Base-by-base conservation (phyloP, 2,888 invertebrate genomes). In the Drosophila niveifrons region DNA sequence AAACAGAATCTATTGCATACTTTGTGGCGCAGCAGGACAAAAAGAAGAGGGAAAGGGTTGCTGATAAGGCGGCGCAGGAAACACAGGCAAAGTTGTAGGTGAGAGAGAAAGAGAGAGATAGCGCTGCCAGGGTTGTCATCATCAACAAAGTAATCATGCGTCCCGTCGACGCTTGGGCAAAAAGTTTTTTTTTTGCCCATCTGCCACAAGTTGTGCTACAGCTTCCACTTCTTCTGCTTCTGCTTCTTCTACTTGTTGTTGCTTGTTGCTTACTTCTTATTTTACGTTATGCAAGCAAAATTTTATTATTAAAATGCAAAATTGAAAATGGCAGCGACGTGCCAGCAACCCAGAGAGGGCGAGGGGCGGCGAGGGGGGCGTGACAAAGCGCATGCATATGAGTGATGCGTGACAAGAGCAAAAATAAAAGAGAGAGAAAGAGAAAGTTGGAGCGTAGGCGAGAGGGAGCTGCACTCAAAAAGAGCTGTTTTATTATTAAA, bases 291-390 rank as follows among this genome's bases (percentile, higher is more conserved):
- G 71, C 68, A 48, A 66, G 66, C 88, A 88, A 82, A 88, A 89
- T 88, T 85, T 85, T 84, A 89, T 89, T 84, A 84, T 84, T 84
- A 84, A 89, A 84, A 89, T 84, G 89, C 89, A 84, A 88, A 84
- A 89, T 89, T 84, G 84, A 89, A 84, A 89, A 79, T 71, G 82
- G 86, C 65, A 72, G 76, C 72, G 80, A 83, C 89, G 89, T 80
- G 87, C 71, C 51, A 57, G 44, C 57, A 50, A 34, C 48, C 50
- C 43, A 13, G 41, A 43, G 39, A 39, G 28, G 13, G 18, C 34
- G n/a, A 39, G 43, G n/a, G 34, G 28, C 47, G 9, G 57, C 23
- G 23, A 39, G 10, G 29, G 11, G 68, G 67, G 58, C 63, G 56
- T 56, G 61, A 44, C 66, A 58, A 44, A 62, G 50, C 62, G 57